A percentile compares a stretch with the other conserved stretches of the same genome.
Conservation (phyloP, 1,140 invertebrate genomes). For the Drusus annulatus region DNA sequence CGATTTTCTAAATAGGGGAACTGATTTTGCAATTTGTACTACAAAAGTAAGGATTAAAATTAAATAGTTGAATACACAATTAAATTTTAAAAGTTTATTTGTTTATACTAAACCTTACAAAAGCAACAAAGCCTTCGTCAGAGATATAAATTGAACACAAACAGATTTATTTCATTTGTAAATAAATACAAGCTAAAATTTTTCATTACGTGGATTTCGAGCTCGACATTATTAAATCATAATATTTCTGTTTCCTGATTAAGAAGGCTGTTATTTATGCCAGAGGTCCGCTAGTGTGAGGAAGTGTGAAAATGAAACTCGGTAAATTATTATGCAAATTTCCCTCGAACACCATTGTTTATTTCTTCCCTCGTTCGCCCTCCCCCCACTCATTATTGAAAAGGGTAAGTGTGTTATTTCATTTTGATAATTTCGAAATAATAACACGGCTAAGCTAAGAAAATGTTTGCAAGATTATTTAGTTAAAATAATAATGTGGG, state of each 20-base stretch:
- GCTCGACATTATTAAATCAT: constrained; percentile 9
- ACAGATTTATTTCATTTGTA: not conserved
- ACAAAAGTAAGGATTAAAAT: no score
- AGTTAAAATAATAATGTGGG: no score
- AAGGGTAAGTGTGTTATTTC: constrained; percentile 16
- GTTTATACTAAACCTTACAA: not conserved
- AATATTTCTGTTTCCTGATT: constrained; percentile 31
- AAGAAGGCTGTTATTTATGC: constrained; percentile 31
- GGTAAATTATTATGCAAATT: constrained; percentile 40
- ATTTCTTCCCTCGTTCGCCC: not conserved
- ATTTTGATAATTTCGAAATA: no score
- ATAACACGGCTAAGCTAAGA: no score
- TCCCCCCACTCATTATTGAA: not conserved
- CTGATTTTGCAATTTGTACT: no score
- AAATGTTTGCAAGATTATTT: no score
- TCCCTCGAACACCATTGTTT: constrained; percentile 27
- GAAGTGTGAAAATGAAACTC: constrained; percentile 43
- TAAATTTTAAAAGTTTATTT: no score
- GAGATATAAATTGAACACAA: not conserved
- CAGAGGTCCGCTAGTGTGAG: not conserved
- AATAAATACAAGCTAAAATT: not conserved
- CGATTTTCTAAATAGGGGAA: no score
- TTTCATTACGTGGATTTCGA: not conserved
- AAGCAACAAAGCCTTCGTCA: not conserved
- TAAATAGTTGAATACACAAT: no score